Evolutionary conservation across 2,888 invertebrate genomes (phyloP).

Genomic region (Eupithecia insigniata): DNA sequence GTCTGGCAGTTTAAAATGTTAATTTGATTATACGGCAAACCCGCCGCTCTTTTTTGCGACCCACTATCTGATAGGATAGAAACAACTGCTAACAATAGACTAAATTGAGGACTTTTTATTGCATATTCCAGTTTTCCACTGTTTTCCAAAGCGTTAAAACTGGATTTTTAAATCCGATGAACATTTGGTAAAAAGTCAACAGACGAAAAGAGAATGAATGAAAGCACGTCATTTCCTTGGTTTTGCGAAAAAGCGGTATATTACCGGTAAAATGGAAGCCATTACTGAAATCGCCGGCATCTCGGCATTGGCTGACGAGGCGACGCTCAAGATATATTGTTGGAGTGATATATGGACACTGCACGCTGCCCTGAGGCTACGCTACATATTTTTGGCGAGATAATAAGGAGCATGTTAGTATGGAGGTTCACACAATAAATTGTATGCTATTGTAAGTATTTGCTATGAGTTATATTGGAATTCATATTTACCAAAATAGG

Average conservation of each 20-base stretch:
- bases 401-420: neutral
- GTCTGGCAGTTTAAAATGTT: conserved; percentile 24
- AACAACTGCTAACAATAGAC: conserved; percentile 13
- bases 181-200: conserved; percentile 5
- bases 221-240: conserved; percentile 34
- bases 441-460: neutral
- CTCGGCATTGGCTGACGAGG: conserved; percentile 27
- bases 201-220: conserved; percentile 26
- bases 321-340: conserved; percentile 17
- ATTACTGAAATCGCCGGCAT: conserved; percentile 39
- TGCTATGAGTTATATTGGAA: neutral
- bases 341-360: conserved; percentile 15
- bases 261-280: conserved; percentile 37
- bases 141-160: no score
- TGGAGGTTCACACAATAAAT: neutral
- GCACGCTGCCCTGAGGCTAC: neutral
- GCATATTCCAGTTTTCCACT: no score
- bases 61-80: conserved; percentile 1
- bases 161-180: neutral
- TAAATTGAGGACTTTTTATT: conserved; percentile 1
- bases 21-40: conserved; percentile 24
- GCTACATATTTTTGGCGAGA: neutral
- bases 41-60: conserved; percentile 9
- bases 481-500: neutral
- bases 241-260: conserved; percentile 33